These are phyloP conservation scores for Propithecus deckenii DNA, from an alignment of 2,797 vertebrate genomes.

Conservation along the genomic window DNA sequence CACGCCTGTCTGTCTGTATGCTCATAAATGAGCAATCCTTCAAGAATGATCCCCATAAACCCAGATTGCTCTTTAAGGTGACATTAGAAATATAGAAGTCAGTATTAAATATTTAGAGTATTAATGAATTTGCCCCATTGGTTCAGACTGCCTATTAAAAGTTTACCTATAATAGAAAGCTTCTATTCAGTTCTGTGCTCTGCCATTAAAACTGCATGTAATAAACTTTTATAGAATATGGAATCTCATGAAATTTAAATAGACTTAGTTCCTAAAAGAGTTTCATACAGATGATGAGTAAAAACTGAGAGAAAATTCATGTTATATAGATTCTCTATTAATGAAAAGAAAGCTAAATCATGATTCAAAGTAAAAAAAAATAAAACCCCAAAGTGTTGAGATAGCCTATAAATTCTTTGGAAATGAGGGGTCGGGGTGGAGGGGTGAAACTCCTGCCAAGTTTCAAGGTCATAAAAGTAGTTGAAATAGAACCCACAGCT, in stretches of 20 bases:
- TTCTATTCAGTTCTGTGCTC: slow-evolving; percentile 68
- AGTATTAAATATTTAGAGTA: slow-evolving; percentile 72
- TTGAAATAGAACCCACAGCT: slow-evolving; percentile 46
- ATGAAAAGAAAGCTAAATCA: slow-evolving; percentile 63
- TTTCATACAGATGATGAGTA: slow-evolving; percentile 46
- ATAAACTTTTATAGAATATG: slow-evolving; percentile 81
- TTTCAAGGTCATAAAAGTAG: slow-evolving; percentile 74
- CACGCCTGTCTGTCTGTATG: not conserved
- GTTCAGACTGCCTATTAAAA: slow-evolving; percentile 77
- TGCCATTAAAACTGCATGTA: slow-evolving; percentile 70
- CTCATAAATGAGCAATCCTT: not conserved
- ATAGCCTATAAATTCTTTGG: slow-evolving; percentile 43
- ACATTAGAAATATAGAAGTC: slow-evolving; percentile 51
- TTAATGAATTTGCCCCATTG: slow-evolving; percentile 70
- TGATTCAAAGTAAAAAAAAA: slow-evolving; percentile 2
- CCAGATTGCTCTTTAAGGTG: not conserved
- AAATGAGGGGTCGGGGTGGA: not conserved
- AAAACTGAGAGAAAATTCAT: slow-evolving; percentile 49
- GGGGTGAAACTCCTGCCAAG: slow-evolving; percentile 23
- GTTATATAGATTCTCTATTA: slow-evolving; percentile 71
- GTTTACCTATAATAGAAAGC: slow-evolving; percentile 76
- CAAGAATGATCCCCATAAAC: not conserved
- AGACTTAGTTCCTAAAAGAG: slow-evolving; percentile 73
- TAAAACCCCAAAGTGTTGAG: not conserved
- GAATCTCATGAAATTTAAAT: slow-evolving; percentile 77